Base-by-base conservation (phyloP, 2,888 invertebrate genomes). In the Volucella zonaria region DNA sequence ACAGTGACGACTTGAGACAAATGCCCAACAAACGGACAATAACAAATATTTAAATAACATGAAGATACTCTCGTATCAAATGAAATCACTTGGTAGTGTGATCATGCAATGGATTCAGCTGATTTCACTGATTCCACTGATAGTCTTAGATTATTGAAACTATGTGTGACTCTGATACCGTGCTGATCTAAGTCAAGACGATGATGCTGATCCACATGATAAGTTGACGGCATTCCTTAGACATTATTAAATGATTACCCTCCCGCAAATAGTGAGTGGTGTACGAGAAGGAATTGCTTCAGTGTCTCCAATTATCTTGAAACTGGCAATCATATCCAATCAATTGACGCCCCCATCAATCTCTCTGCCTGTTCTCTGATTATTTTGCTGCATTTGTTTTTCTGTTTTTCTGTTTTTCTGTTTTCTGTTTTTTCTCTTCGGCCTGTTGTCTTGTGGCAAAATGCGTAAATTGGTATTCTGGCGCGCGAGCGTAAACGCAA, bases 261-360 rank as follows among this genome's bases (percentile, higher is more conserved):
- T 68, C 49, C 67, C 56, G 76, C 58, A 45, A n/a, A 31, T 18
- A 14, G 52, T 3, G 61, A 52, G 52, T 42, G 18, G n/a, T 9
- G 3, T 52, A 43, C 40, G 75, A 79, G 52, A n/a, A 58, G 58
- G 58, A 64, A 74, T 58, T 71, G 80, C 68, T 80, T 73, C 80
- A 80, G 75, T 71, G 81, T 76, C 85, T 81, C 64, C 85, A 85
- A 85, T 85, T 85, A 85, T 85, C 85, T 85, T 73, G 59, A 81
- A 31, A 85, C 85, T 68, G 85, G 85, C 85, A 85, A 81, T 85
- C 85, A 85, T 85, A 85, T 85, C 85, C 77, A 81, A 85, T 85
- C 81, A 85, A 85, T 85, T 85, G 85, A 85, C 85, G 85, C 85
- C 85, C 76, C 85, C 85, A 73, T 85, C 85, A 85, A 85, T 85